Base-by-base conservation (phyloP, 1,140 invertebrate genomes). In the Helicoverpa zea region DNA sequence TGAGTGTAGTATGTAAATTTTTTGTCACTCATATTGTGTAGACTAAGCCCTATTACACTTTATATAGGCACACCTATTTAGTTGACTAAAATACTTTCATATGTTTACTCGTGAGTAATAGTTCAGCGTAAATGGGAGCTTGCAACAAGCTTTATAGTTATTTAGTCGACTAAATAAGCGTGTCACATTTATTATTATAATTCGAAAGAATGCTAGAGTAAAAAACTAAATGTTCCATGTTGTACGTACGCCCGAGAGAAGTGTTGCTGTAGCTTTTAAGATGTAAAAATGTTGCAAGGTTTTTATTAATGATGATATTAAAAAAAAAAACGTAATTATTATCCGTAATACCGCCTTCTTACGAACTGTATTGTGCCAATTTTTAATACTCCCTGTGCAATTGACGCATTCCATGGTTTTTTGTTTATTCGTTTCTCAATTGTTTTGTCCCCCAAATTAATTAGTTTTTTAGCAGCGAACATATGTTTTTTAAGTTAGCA, bases 201-300 rank as follows among this genome's bases (percentile, higher is more conserved):
- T 51, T 61, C 14, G 66, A 78, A 54, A 64, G 75, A 47, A 78
- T 78, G 75, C 75, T 78, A 78, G 75, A 78, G 11, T 64, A 49
- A 75, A n/a, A 75, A 72, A 29, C 68, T 86, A 52, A 83, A 86
- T 83, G 83, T 84, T 86, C 79, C 81, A 83, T 86, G 81, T 86
- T 81, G 81, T 86, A 83, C 68, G 84, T 81, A 76, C 81, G 81
- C 81, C 81, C 70, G 76, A 81, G 72, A 59, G 64, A 72, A 81
- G 84, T 83, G 83, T 86, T 84, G 81, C 82, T 79, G 56, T 85
- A 84, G 81, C 66, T 81, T 78, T 43, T 80, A 83, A 84, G 80
- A 64, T 85, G 83, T 88, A 84, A 83, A 83, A 83, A 86, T 86
- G 81, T 86, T 86, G 85, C 83, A 81, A 83, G 79, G 72, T 83